Evolutionary conservation across 2,113 vertebrate species (phyloP).

Genomic region (Paracanthobrama guichenoti): DNA sequence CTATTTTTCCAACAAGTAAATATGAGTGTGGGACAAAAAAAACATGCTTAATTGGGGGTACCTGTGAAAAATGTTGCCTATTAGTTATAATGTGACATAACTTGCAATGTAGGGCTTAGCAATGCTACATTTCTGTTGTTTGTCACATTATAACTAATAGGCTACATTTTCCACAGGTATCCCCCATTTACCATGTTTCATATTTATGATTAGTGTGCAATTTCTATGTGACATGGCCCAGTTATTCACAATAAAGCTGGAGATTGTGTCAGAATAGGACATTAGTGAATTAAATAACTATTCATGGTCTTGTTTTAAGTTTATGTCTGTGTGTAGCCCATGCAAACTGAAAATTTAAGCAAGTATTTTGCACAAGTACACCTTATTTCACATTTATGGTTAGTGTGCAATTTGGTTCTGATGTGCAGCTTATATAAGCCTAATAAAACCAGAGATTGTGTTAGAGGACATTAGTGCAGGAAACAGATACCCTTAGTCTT

Average conservation of each 20-base stretch:
- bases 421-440: no score
- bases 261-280: background rate
- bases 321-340: no score
- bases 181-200: background rate
- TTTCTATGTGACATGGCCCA: background rate
- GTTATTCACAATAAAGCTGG: background rate
- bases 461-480: background rate
- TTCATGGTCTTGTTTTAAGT: background rate
- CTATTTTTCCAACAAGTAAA: background rate
- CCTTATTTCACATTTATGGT: no score
- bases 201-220: background rate
- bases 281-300: background rate
- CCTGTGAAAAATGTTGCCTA: background rate
- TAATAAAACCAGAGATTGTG: background rate
- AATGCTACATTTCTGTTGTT: background rate
- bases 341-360: no score
- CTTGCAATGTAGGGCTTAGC: background rate
- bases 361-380: no score
- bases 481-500: background rate
- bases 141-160: constrained; percentile 27
- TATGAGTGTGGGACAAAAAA: background rate
- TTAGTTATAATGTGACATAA: background rate
- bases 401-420: no score
- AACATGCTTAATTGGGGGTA: background rate
- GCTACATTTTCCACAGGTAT: background rate